Evolutionary conservation across 2,113 vertebrate genomes (phyloP), one percentile per base, ranked within the genome.

Genomic region (Pitta sordida): DNA sequence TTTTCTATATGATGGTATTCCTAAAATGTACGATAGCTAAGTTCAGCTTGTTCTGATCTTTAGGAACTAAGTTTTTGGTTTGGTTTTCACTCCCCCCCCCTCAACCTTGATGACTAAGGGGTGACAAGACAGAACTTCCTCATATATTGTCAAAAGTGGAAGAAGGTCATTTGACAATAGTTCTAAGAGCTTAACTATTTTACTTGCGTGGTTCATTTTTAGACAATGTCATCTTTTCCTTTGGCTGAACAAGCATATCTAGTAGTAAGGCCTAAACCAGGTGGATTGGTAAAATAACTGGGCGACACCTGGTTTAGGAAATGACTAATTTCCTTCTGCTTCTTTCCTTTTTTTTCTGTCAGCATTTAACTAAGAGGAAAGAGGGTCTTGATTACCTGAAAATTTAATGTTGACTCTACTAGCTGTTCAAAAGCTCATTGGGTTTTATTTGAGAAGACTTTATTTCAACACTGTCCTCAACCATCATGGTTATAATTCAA

Each of bases 251-350:
- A 89, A 84, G 49, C 60, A 49, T 63, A 32, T 87, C 15, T 70
- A 58, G 9, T 63, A 68, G 34, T 78, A 86, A 91, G 43, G 32
- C 41, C 19, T 91, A 70, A 91, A 41, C 67, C 86, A 76, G 62
- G 88, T 91, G 48, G 59, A 43, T n/a, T 60, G 30, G 37, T 81
- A 52, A 91, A 83, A 73, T 81, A 91, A 79, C 39, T 69, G 49
- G 23, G 78, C 78, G 65, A 49, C 46, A 67, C 18, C 52, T 80
- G 37, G 46, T 69, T 77, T 88, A 86, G 94, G 95, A 96, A 96
- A 92, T 88, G 67, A 90, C 53, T 91, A 0, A 94, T 94, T 95
- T 95, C 78, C 51, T 83, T 73, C n/a, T 83, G 21, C 23, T 30
- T 43, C 4, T 86, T 83, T 65, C 9, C 3, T 22, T 51, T 51